phyloP scores from a whole-genome alignment of 2,797 vertebrate genomes.

The Rhyacichthys aspro region DNA sequence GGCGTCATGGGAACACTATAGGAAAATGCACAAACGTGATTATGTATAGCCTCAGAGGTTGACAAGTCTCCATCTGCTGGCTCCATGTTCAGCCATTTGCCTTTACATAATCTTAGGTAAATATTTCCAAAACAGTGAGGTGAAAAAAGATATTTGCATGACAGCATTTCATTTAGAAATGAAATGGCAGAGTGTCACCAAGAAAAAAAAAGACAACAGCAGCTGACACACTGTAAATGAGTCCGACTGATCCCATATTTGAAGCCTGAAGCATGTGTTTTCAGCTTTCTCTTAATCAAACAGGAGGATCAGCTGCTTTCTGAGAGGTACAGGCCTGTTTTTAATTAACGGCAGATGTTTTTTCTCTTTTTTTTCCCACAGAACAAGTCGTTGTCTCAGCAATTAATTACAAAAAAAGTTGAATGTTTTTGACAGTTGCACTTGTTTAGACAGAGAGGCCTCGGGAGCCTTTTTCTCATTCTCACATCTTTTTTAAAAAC shows the following conservation, averaged over 20 bases:
- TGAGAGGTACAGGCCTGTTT: slow-evolving; percentile 49
- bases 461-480: slow-evolving; percentile 25
- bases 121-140: background rate
- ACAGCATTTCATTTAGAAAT: slow-evolving; percentile 46
- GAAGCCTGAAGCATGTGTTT: slow-evolving; percentile 39
- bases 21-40: background rate
- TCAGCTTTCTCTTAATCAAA: slow-evolving; percentile 17
- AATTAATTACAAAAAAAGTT: slow-evolving; percentile 44
- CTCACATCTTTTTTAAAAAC: background rate
- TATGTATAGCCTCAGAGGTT: background rate
- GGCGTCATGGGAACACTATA: too few relatives aligned
- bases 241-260: slow-evolving; percentile 34
- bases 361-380: slow-evolving; percentile 19
- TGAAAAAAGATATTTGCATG: slow-evolving; percentile 29
- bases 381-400: slow-evolving; percentile 51
- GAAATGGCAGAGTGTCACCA: slow-evolving; percentile 31
- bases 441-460: slow-evolving; percentile 31
- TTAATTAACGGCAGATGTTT: slow-evolving; percentile 69
- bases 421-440: slow-evolving; percentile 40
- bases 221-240: slow-evolving; percentile 37
- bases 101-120: background rate
- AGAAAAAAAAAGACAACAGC: slow-evolving; percentile 24
- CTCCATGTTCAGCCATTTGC: background rate
- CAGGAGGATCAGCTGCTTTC: slow-evolving; percentile 38
- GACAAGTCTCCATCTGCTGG: slow-evolving; percentile 2